Evolutionary conservation across 2,113 vertebrate genomes (phyloP).

Genomic region (Gavia stellata): DNA sequence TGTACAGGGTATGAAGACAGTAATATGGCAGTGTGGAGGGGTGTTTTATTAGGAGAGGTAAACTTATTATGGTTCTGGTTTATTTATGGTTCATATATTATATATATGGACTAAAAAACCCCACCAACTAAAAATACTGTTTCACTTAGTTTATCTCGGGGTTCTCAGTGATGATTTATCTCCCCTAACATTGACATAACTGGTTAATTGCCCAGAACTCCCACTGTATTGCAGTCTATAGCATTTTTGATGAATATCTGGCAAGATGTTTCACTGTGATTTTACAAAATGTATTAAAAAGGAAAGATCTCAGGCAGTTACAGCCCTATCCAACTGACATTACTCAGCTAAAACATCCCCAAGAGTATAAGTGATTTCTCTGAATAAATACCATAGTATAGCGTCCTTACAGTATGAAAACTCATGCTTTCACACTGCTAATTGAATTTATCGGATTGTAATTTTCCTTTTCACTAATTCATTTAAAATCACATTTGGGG

Average conservation of each 20-base stretch:
- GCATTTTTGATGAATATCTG: neutral
- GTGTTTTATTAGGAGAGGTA: neutral
- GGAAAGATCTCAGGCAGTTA: neutral
- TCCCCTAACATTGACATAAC: neutral
- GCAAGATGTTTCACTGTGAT: neutral
- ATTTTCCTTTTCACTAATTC: neutral
- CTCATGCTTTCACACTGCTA: neutral
- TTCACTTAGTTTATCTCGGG: neutral
- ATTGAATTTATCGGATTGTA: neutral
- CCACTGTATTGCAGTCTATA: neutral
- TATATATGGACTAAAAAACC: neutral
- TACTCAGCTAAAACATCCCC: neutral
- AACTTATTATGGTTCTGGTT: neutral
- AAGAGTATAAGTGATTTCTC: neutral
- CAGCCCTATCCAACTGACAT: neutral
- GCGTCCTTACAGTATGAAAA: neutral
- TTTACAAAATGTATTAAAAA: neutral
- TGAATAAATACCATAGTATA: neutral
- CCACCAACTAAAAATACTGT: neutral
- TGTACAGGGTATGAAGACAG: neutral
- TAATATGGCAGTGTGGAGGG: neutral
- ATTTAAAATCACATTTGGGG: neutral
- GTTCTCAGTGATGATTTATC: neutral
- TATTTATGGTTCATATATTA: neutral
- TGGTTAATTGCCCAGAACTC: conserved; percentile 16